Conservation (phyloP, 1,140 invertebrate species). For the Frieseomelitta varia region DNA sequence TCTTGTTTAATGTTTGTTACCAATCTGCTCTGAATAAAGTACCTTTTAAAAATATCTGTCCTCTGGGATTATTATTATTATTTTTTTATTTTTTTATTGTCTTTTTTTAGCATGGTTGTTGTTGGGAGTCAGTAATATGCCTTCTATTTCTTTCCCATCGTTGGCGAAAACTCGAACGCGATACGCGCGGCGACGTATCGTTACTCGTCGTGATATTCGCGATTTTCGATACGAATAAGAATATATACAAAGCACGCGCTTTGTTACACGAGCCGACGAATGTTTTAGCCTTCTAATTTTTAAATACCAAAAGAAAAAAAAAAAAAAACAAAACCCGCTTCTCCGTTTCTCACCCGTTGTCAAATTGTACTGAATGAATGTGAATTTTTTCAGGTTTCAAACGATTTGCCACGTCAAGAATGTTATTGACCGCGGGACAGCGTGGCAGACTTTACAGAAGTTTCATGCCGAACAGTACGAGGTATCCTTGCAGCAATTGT, state of each 20-base stretch:
- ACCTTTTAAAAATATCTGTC: background rate
- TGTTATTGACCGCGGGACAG: constrained; percentile 19
- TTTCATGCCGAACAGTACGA: constrained; percentile 43
- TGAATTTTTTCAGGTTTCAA: constrained; percentile 42
- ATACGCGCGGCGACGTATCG: background rate
- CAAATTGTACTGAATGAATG: background rate
- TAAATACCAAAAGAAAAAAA: background rate
- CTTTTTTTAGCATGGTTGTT: constrained; percentile 16
- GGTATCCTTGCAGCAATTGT: constrained; percentile 84
- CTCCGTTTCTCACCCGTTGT: too few species aligned
- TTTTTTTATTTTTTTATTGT: background rate
- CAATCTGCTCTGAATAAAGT: constrained; percentile 31
- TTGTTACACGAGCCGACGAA: background rate
- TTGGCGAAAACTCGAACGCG: background rate
- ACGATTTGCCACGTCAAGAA: constrained; percentile 4
- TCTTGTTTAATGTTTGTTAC: constrained; percentile 6
- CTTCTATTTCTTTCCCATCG: background rate
- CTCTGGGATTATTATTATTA: background rate
- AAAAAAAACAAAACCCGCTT: background rate
- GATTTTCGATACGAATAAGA: background rate
- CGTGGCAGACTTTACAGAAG: constrained; percentile 25
- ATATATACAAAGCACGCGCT: background rate
- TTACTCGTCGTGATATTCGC: background rate
- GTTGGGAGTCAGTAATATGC: background rate
- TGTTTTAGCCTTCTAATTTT: background rate